Evolutionary conservation across 2,113 vertebrate genomes (phyloP).

Genomic region (Lepisosteus oculatus): DNA sequence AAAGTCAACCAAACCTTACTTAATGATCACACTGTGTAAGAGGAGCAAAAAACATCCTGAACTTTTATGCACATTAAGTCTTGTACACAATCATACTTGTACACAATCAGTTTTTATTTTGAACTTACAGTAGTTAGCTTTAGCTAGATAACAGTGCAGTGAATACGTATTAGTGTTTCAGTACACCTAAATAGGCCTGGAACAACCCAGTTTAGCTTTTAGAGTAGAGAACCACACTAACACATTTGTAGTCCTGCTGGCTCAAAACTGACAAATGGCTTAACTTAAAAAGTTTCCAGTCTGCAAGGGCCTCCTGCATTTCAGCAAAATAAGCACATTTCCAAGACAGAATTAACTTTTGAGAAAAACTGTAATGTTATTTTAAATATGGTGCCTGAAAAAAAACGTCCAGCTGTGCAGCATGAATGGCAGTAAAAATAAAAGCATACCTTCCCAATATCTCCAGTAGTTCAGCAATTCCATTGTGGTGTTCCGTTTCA

Average conservation of each 20-base stretch:
- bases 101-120: not conserved
- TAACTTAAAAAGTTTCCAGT: not conserved
- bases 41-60: too few relatives aligned
- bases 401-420: too few relatives aligned
- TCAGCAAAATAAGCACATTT: too few relatives aligned
- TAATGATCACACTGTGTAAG: too few relatives aligned
- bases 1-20: not conserved
- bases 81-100: not conserved
- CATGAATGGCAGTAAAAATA: not conserved
- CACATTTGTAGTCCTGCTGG: constrained; percentile 7
- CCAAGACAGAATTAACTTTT: too few relatives aligned
- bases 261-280: too few relatives aligned
- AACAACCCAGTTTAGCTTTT: constrained; percentile 26
- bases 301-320: too few relatives aligned
- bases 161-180: not conserved
- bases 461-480: constrained; percentile 98
- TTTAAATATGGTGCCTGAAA: too few relatives aligned
- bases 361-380: too few relatives aligned
- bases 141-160: too few relatives aligned
- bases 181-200: not conserved
- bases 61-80: too few relatives aligned
- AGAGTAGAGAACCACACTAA: constrained; percentile 23
- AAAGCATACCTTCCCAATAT: constrained; percentile 91
- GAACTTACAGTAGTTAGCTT: too few relatives aligned
- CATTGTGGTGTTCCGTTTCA: constrained; percentile 98